These are phyloP conservation scores for Limnephilus marmoratus DNA, from an alignment of 2,888 invertebrate genomes.

Conservation along the genomic window DNA sequence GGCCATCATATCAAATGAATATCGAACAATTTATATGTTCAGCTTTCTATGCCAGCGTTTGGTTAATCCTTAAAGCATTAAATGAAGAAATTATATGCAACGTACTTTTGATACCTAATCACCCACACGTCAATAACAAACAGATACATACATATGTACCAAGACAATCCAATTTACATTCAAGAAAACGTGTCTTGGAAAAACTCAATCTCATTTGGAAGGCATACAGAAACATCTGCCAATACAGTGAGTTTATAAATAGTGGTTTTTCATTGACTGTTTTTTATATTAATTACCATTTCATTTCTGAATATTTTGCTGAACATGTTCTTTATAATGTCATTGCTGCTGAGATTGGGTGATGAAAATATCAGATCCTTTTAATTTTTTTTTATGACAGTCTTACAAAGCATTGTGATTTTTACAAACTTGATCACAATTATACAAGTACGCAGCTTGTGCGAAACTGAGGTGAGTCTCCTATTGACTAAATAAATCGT, in stretches of 20 bases:
- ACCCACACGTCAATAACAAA: no score
- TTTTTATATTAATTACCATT: not conserved
- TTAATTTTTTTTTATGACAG: not conserved
- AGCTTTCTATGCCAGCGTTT: not conserved
- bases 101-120: not conserved
- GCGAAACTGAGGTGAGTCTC: not conserved
- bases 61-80: not conserved
- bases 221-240: not conserved
- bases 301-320: not conserved
- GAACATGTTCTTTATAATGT: not conserved
- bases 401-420: not conserved
- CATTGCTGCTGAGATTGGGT: not conserved
- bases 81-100: not conserved
- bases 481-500: not conserved
- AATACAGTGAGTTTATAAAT: not conserved
- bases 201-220: not conserved
- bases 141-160: not conserved
- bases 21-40: not conserved
- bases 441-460: not conserved
- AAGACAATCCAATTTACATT: not conserved
- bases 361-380: not conserved
- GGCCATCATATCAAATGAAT: not conserved
- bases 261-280: not conserved
- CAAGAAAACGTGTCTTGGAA: not conserved
- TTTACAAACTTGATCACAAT: not conserved